A percentile compares a stretch with the other conserved stretches of the same genome.
Evolutionary conservation across 2,888 invertebrate genomes (phyloP).

Genomic region (Lasioglossum morio): DNA sequence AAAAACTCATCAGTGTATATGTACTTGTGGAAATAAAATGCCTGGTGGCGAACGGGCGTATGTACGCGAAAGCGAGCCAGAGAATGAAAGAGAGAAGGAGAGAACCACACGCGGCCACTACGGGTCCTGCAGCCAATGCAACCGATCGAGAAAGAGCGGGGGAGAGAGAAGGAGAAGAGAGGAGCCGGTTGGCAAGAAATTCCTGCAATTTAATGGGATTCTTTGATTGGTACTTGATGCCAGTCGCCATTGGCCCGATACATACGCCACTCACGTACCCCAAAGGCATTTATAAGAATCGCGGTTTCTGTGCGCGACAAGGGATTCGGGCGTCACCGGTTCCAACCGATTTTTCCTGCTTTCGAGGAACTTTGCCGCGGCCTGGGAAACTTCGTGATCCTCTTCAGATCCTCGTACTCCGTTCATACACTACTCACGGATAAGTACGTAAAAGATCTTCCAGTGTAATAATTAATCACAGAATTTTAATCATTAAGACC

Average conservation of each 20-base stretch:
- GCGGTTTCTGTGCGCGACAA: slow-evolving; percentile 67
- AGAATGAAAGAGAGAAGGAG: not conserved
- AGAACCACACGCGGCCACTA: slow-evolving; percentile 16
- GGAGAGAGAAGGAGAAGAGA: slow-evolving; percentile 63
- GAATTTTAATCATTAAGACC: no score
- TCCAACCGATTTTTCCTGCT: slow-evolving; percentile 41
- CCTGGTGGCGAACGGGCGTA: not conserved
- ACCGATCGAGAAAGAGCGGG: slow-evolving; percentile 51
- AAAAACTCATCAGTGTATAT: slow-evolving; percentile 33
- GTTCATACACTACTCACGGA: not conserved
- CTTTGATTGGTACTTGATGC: slow-evolving; percentile 83
- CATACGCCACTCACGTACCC: slow-evolving; percentile 79
- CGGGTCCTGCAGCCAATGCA: slow-evolving; percentile 33
- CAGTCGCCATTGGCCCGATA: slow-evolving; percentile 78
- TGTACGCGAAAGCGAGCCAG: not conserved
- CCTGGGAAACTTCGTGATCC: not conserved
- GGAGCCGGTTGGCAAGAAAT: slow-evolving; percentile 81
- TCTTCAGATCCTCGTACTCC: not conserved
- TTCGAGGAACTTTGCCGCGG: not conserved
- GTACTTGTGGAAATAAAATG: slow-evolving; percentile 63
- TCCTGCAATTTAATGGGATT: slow-evolving; percentile 83
- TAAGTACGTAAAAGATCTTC: not conserved
- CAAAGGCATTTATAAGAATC: slow-evolving; percentile 78
- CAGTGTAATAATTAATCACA: no score
- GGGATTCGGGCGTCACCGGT: slow-evolving; percentile 66